phyloP scores from a whole-genome alignment of 2,888 invertebrate genomes.

The Arctia plantaginis region DNA sequence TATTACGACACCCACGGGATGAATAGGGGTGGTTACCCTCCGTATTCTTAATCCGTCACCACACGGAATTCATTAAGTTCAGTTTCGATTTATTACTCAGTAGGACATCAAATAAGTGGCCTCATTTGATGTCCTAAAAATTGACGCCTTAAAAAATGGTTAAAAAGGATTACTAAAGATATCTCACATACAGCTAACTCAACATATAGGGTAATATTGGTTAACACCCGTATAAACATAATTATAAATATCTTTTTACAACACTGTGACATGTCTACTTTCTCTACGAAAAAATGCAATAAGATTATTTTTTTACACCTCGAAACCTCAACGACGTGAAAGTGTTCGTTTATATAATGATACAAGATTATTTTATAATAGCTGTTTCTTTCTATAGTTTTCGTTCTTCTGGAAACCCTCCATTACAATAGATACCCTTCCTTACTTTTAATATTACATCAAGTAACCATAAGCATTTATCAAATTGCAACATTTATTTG shows the following conservation, averaged over 20 bases:
- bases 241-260: background rate
- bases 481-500: background rate
- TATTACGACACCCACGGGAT: no score
- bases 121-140: background rate
- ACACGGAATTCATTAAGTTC: no score
- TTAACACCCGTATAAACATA: background rate
- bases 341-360: background rate
- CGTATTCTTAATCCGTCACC: no score
- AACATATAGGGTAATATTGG: no score
- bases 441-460: background rate
- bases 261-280: no score
- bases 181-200: no score
- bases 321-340: no score
- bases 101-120: no score
- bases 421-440: background rate
- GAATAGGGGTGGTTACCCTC: no score
- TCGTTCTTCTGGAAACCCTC: background rate
- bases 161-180: no score
- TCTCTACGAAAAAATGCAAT: background rate
- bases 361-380: background rate
- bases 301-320: background rate
- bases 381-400: background rate
- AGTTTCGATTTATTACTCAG: background rate
- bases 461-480: background rate
- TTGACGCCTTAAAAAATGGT: background rate